Evolutionary conservation across 2,888 invertebrate genomes (phyloP).

Genomic region (Tuta absoluta): DNA sequence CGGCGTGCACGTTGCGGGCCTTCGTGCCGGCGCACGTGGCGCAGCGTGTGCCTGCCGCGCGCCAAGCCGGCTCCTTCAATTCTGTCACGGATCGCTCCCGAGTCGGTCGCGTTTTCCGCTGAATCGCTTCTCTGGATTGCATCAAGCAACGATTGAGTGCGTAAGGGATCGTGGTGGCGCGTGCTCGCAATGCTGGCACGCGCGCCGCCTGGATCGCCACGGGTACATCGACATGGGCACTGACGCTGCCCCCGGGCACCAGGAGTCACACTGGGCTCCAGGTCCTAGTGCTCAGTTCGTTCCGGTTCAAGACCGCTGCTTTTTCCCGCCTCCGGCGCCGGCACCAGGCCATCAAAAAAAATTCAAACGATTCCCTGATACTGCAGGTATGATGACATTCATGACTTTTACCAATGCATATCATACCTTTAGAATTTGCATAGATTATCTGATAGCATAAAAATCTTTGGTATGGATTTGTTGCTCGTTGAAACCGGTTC

Average conservation of each 20-base stretch:
- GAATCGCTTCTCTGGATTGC: slow-evolving; percentile 36
- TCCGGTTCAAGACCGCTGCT: slow-evolving; percentile 39
- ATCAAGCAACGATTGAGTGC: slow-evolving; percentile 56
- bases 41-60: slow-evolving; percentile 55
- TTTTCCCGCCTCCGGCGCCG: slow-evolving; percentile 43
- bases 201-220: slow-evolving; percentile 71
- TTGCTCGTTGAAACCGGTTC: too few species aligned
- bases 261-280: slow-evolving; percentile 41
- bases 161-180: slow-evolving; percentile 61
- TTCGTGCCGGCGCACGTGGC: slow-evolving; percentile 67
- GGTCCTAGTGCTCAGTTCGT: slow-evolving; percentile 27
- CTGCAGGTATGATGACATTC: slow-evolving; percentile 17
- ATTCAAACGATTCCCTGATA: slow-evolving; percentile 4
- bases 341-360: slow-evolving; percentile 27
- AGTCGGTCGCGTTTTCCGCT: slow-evolving; percentile 61
- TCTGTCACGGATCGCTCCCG: slow-evolving; percentile 68
- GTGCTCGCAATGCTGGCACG: slow-evolving; percentile 51
- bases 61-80: slow-evolving; percentile 60
- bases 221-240: slow-evolving; percentile 81
- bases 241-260: slow-evolving; percentile 40
- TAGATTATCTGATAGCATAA: too few species aligned
- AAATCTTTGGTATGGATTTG: too few species aligned
- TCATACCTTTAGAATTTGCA: too few species aligned
- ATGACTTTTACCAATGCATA: too few species aligned
- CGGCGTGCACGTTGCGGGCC: slow-evolving; percentile 55